These are phyloP conservation scores for Drosophila mimetica DNA, from an alignment of 2,888 invertebrate genomes.

Conservation along the genomic window DNA sequence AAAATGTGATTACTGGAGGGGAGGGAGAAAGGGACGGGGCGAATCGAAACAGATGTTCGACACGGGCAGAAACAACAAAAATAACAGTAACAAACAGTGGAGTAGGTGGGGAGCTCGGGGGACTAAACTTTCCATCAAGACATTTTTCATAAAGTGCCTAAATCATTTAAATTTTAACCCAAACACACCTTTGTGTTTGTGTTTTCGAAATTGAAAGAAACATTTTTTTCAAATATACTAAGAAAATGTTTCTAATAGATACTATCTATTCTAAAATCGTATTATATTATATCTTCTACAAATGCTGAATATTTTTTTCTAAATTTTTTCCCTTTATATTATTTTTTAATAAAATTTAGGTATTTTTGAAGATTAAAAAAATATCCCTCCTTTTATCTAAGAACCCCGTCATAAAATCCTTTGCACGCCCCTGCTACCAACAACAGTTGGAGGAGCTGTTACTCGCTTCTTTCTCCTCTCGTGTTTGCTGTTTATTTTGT, in stretches of 20 bases:
- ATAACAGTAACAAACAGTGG: constrained; percentile 24
- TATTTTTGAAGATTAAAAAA: no score
- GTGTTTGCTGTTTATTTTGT: constrained; percentile 17
- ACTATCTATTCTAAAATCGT: no score
- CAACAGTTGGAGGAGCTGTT: constrained; percentile 26
- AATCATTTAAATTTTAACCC: not conserved
- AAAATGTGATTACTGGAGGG: constrained; percentile 56
- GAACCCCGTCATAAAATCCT: not conserved
- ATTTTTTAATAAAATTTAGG: no score
- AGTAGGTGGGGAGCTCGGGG: not conserved
- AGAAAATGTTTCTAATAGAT: no score
- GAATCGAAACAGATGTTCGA: constrained; percentile 77
- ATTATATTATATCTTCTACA: no score
- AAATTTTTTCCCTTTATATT: no score
- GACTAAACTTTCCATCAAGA: no score
- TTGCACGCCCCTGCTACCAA: constrained; percentile 5
- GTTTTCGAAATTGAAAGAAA: no score
- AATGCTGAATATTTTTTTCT: no score
- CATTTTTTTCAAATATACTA: no score
- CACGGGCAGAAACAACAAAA: constrained; percentile 28
- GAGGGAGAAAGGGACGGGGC: constrained; percentile 23
- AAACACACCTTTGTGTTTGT: no score
- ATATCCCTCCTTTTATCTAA: no score
- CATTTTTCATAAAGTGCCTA: not conserved
- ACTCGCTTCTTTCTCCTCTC: not conserved